Percentiles rank a stretch among this genome's conserved stretches.
Conservation (phyloP, 2,797 vertebrate species). For the Threskiornis aethiopicus region DNA sequence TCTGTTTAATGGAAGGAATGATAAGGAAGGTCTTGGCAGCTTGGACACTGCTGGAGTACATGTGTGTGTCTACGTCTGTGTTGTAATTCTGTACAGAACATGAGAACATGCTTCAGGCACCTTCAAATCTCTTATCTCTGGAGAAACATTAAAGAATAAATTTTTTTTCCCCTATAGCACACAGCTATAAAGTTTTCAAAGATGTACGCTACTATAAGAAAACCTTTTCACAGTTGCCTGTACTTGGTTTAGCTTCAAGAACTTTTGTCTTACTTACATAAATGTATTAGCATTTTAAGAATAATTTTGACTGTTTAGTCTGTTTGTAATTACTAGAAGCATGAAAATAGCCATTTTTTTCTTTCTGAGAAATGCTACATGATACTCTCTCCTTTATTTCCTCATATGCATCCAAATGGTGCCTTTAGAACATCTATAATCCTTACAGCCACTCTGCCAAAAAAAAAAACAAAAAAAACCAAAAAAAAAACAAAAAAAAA, state of each 20-base stretch:
- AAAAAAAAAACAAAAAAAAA: background rate
- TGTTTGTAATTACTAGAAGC: background rate
- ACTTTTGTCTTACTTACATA: background rate
- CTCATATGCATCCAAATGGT: background rate
- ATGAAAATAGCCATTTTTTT: background rate
- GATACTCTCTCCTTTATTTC: background rate
- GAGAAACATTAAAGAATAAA: background rate
- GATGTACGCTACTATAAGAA: background rate
- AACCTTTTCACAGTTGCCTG: background rate
- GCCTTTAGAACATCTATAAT: background rate
- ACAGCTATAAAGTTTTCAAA: background rate
- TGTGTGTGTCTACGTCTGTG: background rate
- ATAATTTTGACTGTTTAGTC: background rate
- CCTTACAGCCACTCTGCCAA: background rate
- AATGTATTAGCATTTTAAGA: background rate
- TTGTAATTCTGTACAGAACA: background rate
- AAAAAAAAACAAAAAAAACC: too few species aligned
- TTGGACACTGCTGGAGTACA: background rate
- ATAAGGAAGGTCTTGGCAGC: background rate
- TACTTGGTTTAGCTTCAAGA: background rate
- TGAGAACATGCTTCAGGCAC: background rate
- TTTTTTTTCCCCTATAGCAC: background rate
- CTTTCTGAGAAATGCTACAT: background rate
- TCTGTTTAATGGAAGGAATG: background rate
- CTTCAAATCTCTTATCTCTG: background rate